Evolutionary conservation across 35 echinoderm and acorn worm genomes (phyloP), one percentile per base, ranked within the genome.

Genomic region (Apostichopus japonicus): DNA sequence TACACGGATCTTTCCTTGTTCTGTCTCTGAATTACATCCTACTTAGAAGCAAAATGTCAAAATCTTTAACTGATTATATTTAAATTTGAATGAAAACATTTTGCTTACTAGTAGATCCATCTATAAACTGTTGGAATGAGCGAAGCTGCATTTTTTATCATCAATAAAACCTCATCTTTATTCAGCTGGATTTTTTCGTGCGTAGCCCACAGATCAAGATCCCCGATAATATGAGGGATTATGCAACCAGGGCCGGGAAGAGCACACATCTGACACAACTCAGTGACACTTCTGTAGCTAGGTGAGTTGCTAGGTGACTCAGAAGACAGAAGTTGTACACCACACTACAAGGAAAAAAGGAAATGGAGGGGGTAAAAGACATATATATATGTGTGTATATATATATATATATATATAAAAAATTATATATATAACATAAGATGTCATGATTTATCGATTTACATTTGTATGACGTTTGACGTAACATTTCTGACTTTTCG

Each of bases 71-170:
- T 33, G 27, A 33, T 33, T 1, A 33, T 33, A 1, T 33, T 33
- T 33, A 33, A 33, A 33, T 33, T 33, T 33, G 6, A 67, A 67
- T 67, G 63, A 10, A 14, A 67, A 14, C 63, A 67, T 14, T 67
- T 67, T 67, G n/a, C 44, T 55, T 17, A 83, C 79, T 53, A 51
- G 17, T 53, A 83, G 8, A 83, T 55, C 79, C 54, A 54, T 9
- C 24, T 8, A 83, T 83, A 83, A 54, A 83, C 17, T 83, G 33
- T 19, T 54, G 79, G 79, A 54, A 83, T 53, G 17, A 83, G 51
- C 9, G 79, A 19, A 54, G 79, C 44, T 52, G 51, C 79, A 17
- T 83, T 54, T 51, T 54, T 33, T 54, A 83, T 51, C 44, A 54
- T 9, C 54, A 15, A 10, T 52, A 9, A 16, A 24, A 83, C 7